Evolutionary conservation across 2,888 invertebrate species (phyloP).

Genomic region (Thymelicus acteon): DNA sequence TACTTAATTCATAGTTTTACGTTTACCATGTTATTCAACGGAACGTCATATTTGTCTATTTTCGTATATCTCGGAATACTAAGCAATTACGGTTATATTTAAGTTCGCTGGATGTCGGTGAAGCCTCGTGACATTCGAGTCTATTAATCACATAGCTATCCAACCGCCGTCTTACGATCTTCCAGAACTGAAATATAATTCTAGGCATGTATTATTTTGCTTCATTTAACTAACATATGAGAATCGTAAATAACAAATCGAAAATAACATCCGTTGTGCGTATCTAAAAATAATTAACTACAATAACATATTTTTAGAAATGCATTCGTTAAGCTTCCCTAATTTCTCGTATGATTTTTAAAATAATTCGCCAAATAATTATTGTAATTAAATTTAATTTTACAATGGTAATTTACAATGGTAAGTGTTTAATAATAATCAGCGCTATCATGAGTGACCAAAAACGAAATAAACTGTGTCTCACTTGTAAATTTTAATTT

Average conservation of each 20-base stretch:
- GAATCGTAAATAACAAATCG: constrained; percentile 8
- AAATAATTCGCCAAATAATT: not conserved
- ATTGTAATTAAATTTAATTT: too few species aligned
- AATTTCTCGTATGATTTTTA: not conserved
- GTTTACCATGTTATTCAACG: constrained; percentile 15
- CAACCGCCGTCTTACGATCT: constrained; percentile 60
- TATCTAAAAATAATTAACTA: constrained; percentile 39
- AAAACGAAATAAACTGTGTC: too few species aligned
- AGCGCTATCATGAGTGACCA: too few species aligned
- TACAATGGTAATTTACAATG: too few species aligned
- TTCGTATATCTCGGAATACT: constrained; percentile 31
- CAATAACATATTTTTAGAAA: not conserved
- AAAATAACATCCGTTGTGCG: constrained; percentile 5
- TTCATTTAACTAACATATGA: constrained; percentile 45
- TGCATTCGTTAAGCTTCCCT: not conserved
- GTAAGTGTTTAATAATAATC: too few species aligned
- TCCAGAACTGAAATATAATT: constrained; percentile 58
- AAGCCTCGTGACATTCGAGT: constrained; percentile 65
- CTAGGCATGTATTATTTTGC: constrained; percentile 45
- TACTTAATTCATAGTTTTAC: not conserved
- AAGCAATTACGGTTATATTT: constrained; percentile 34
- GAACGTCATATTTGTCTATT: constrained; percentile 18
- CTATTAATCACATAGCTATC: constrained; percentile 70
- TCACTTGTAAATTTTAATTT: too few species aligned
- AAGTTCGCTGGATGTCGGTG: constrained; percentile 53